These are phyloP conservation scores for Nephrotoma appendiculata DNA, from an alignment of 2,888 invertebrate genomes.

Conservation along the genomic window DNA sequence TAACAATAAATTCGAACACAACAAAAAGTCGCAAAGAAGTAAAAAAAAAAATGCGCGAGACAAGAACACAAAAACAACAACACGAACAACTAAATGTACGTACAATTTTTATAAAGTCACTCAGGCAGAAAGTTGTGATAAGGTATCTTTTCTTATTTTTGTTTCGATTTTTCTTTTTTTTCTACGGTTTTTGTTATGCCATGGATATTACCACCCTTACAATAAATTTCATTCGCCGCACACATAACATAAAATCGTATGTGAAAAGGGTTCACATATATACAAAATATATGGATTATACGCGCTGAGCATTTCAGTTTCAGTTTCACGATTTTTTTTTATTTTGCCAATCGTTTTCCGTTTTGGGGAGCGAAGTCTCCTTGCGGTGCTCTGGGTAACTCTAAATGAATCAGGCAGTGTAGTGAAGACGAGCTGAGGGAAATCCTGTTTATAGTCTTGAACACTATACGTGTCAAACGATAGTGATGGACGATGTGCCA, in stretches of 20 bases:
- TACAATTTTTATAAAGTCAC: constrained; percentile 12
- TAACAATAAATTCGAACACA: not conserved
- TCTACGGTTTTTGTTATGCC: not conserved
- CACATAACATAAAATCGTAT: not conserved
- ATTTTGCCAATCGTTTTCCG: too few species aligned
- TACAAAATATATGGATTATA: not conserved
- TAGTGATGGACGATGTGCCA: too few species aligned
- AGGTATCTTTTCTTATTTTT: constrained; percentile 9
- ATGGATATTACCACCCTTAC: not conserved
- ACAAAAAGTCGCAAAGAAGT: not conserved
- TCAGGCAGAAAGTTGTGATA: constrained; percentile 21
- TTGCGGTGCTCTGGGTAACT: rapidly evolving
- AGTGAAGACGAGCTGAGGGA: too few species aligned
- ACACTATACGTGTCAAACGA: too few species aligned
- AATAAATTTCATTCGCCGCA: not conserved
- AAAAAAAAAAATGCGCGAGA: not conserved
- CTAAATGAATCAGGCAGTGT: too few species aligned
- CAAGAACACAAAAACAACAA: not conserved
- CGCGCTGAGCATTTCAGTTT: too few species aligned
- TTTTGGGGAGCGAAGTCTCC: rapidly evolving
- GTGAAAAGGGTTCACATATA: not conserved
- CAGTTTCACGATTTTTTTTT: too few species aligned
- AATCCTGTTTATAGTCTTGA: too few species aligned
- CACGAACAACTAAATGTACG: not conserved
- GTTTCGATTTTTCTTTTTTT: not conserved